Conservation (phyloP, 2,888 invertebrate genomes). For the Lycocerus yunnanus region DNA sequence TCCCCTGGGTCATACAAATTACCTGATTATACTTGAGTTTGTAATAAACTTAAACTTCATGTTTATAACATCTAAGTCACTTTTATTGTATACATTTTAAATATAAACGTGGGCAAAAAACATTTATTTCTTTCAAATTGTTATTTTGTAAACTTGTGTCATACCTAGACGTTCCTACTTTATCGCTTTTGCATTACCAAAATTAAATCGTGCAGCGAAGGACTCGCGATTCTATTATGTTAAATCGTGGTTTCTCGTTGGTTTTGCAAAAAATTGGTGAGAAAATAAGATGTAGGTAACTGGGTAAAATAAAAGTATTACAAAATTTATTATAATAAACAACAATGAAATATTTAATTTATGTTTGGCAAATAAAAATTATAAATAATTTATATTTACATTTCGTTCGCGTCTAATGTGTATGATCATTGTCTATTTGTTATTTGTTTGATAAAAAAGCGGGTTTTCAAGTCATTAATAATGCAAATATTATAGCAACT, state of each 20-base stretch:
- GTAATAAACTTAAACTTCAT: conserved; percentile 35
- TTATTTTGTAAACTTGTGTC: neutral
- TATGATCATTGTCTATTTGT: neutral
- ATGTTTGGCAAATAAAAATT: neutral
- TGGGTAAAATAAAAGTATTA: neutral
- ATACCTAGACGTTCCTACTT: too few relatives aligned
- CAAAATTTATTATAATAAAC: neutral
- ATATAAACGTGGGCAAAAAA: neutral
- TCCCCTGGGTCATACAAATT: conserved; percentile 47
- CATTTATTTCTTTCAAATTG: neutral
- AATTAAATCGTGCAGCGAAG: neutral
- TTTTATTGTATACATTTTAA: conserved; percentile 30
- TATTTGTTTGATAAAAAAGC: neutral
- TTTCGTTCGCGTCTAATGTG: neutral
- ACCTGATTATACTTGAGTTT: conserved; percentile 42
- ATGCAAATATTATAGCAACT: neutral
- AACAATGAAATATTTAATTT: neutral
- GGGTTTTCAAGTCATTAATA: neutral
- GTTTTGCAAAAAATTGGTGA: neutral
- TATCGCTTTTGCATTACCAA: neutral
- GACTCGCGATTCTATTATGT: neutral
- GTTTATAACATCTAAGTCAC: conserved; percentile 33
- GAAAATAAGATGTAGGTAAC: neutral
- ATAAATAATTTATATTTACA: neutral
- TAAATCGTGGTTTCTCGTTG: neutral